phyloP scores from a whole-genome alignment of 2,888 invertebrate species.

The Drosophila melanosoma region DNA sequence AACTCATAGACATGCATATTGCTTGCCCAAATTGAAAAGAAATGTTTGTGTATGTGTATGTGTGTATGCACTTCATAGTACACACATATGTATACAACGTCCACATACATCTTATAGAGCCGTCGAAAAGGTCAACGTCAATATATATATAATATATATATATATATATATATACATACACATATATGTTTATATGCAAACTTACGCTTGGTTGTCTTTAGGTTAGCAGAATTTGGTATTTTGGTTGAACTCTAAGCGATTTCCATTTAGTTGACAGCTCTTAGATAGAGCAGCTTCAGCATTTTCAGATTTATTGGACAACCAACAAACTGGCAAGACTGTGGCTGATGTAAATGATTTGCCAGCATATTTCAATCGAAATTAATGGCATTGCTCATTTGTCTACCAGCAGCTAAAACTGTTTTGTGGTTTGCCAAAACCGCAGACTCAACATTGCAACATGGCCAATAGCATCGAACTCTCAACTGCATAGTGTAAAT shows the following conservation, averaged over 20 bases:
- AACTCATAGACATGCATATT: constrained; percentile 4
- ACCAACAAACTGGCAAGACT: constrained; percentile 21
- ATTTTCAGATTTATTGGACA: constrained; percentile 61
- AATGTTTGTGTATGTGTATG: not conserved
- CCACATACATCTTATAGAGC: not conserved
- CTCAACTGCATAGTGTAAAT: constrained; percentile 11
- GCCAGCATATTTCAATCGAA: constrained; percentile 73
- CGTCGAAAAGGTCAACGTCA: constrained; percentile 17
- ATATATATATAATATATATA: not conserved
- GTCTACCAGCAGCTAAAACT: constrained; percentile 61
- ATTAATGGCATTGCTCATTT: constrained; percentile 74
- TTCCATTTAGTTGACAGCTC: constrained; percentile 44
- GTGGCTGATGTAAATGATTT: constrained; percentile 63
- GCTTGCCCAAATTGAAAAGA: constrained; percentile 16
- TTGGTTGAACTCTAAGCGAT: constrained; percentile 12
- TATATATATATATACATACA: not conserved
- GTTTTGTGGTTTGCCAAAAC: constrained; percentile 39
- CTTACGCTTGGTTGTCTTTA: not conserved
- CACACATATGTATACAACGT: not conserved
- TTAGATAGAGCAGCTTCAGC: constrained; percentile 41
- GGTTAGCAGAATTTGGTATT: constrained; percentile 11
- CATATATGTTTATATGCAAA: constrained; percentile 15
- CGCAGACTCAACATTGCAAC: constrained; percentile 32
- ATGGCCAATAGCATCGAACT: constrained; percentile 24
- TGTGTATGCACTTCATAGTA: not conserved